Base-by-base conservation (phyloP, 2,113 vertebrate genomes). In the Anarrhichthys ocellatus region DNA sequence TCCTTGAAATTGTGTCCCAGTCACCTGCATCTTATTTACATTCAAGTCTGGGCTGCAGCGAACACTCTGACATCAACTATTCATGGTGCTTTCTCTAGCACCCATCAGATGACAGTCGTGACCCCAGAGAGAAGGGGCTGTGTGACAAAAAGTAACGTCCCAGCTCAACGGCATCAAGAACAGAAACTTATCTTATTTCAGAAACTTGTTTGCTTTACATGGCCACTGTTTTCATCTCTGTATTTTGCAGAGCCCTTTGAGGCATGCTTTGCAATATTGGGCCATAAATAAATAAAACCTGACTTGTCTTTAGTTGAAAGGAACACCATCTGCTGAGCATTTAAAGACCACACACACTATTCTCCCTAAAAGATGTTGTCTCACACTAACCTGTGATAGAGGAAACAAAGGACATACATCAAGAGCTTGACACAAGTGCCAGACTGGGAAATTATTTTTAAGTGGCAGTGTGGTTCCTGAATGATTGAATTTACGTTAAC, bases 11-110 rank as follows among this genome's bases (percentile, higher is more conserved):
- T 6, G 48, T 80, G 84, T 81, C 66, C 62, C 81, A 81, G 84
- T 78, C 79, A 83, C 85, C 84, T 84, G 72, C 80, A 86, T 92
- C 86, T 91, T 91, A 88, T 86, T 94, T 93, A 94, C 88, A 91
- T 76, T 80, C 70, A 67, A 86, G 80, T 76, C 67, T 85, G 81
- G 88, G 83, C 36, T 27, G 73, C 84, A 74, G 77, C 87, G 76
- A 92, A 91, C 32, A 67, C 76, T 72, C 63, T 7, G 48, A 78
- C 92, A 95, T 94, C 84, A 92, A 94, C 90, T 93, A 92, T 93
- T 91, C 91, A 93, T 91, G 76, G 73, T 40, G 77, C 91, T 76
- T 86, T 89, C 87, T 83, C 76, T 87, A 92, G 84, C 76, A 84
- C 73, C 80, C 73, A 84, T 75, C 82, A 88, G 62, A 72, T 83